A percentile compares a stretch with the other conserved stretches of the same genome.
phyloP scores from a whole-genome alignment of 2,113 vertebrate genomes.

The Speoplatyrhinus poulsoni region DNA sequence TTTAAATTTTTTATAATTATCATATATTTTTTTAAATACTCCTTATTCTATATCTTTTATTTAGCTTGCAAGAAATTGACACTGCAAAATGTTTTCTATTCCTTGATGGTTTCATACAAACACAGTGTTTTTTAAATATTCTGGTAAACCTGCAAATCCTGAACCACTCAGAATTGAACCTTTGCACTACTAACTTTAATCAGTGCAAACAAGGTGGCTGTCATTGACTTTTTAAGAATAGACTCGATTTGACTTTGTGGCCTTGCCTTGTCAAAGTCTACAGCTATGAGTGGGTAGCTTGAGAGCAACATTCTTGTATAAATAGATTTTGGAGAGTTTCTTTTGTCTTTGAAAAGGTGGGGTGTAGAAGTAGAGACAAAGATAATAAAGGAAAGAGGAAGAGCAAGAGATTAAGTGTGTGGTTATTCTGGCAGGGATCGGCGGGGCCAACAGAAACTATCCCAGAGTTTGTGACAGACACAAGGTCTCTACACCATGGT shows the following conservation, averaged over 20 bases:
- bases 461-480: slow-evolving; percentile 33
- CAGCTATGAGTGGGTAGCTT: neutral
- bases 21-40: slow-evolving; percentile 33
- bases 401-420: slow-evolving; percentile 53
- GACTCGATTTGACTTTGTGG: too few relatives aligned
- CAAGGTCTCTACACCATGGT: slow-evolving; percentile 11
- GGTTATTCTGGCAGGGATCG: slow-evolving; percentile 44
- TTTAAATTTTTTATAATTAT: slow-evolving; percentile 36
- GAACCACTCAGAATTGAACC: neutral
- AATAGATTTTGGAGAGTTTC: slow-evolving; percentile 33
- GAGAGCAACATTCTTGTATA: slow-evolving; percentile 32
- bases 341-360: slow-evolving; percentile 56
- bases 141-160: slow-evolving; percentile 24
- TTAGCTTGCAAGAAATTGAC: slow-evolving; percentile 28
- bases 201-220: too few relatives aligned
- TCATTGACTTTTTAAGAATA: too few relatives aligned
- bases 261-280: too few relatives aligned
- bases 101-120: slow-evolving; percentile 10
- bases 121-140: neutral
- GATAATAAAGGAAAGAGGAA: slow-evolving; percentile 11
- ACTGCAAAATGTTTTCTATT: slow-evolving; percentile 16
- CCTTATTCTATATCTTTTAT: slow-evolving; percentile 27
- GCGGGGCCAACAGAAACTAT: slow-evolving; percentile 61
- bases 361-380: neutral
- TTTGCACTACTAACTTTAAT: too few relatives aligned